Evolutionary conservation across 2,888 invertebrate genomes (phyloP), one percentile per base, ranked within the genome.

Genomic region (Oligia latruncula): DNA sequence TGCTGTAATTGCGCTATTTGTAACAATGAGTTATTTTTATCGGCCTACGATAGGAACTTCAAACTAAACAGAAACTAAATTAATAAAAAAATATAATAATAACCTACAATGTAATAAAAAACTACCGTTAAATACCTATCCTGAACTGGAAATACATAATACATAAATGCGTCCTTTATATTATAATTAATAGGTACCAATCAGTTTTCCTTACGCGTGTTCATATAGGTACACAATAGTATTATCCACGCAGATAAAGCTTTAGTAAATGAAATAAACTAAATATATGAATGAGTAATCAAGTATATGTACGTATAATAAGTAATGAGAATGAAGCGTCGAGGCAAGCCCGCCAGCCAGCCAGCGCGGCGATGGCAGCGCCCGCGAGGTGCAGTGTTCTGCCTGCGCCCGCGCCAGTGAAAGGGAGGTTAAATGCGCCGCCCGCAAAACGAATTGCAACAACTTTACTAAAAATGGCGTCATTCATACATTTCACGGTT

Each of bases 391-490:
- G 84, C 87, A 85, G 83, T 81, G 79, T 74, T 86, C 81, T 88
- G 87, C 82, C 84, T 84, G 78, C 77, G 85, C 84, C 85, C 82
- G 92, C 90, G 90, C 89, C 90, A 90, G 96, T 96, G 96, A 96
- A 96, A 96, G 96, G 96, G 94, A 96, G 96, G 95, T 95, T 96
- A 95, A 94, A 94, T 91, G 88, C 91, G 92, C 93, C 92, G 93
- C 92, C 91, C 90, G 92, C 93, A 94, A 95, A 93, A 94, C 92
- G 92, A 95, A 95, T 96, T 96, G 95, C 95, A 88, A 93, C 95
- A 96, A 96, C 95, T 93, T 93, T 91, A 94, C 95, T 95, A 96
- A 96, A 95, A 96, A 96, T 96, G 96, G 96, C 96, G 95, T 96
- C 95, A 96, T 94, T 96, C 93, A 95, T 94, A 94, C 92, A 94